Percentiles rank a stretch among this genome's conserved stretches.
phyloP scores from a whole-genome alignment of 1,140 invertebrate genomes.

The Araneus ventricosus region DNA sequence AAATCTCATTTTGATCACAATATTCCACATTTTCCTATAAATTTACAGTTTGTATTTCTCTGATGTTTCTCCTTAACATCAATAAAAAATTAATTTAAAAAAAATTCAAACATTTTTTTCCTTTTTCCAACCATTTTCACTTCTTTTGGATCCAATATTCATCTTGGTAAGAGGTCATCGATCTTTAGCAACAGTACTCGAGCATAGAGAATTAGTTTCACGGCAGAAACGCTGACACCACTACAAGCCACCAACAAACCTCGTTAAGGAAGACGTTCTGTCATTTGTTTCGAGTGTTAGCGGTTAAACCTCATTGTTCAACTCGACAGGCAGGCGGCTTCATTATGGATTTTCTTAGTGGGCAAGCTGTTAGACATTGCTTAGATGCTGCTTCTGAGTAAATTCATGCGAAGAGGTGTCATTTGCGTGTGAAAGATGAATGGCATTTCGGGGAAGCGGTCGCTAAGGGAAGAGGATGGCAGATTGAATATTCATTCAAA shows the following conservation, averaged over 20 bases:
- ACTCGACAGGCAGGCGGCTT: background rate
- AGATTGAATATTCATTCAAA: background rate
- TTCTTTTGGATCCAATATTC: too few species aligned
- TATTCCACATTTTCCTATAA: too few species aligned
- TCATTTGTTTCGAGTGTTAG: conserved; percentile 1
- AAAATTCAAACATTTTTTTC: too few species aligned
- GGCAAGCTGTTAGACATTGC: background rate
- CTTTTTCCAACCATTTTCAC: too few species aligned
- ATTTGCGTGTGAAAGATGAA: background rate
- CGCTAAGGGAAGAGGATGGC: background rate
- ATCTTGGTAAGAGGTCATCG: background rate
- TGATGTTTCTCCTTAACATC: too few species aligned
- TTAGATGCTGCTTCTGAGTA: background rate
- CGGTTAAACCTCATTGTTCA: background rate
- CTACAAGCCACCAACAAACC: background rate
- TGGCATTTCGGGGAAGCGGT: background rate
- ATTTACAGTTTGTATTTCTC: too few species aligned
- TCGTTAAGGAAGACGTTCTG: background rate
- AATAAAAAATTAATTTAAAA: too few species aligned
- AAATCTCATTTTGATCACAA: too few species aligned
- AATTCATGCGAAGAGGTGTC: background rate
- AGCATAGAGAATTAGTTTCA: background rate
- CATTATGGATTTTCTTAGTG: background rate
- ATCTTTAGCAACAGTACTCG: background rate
- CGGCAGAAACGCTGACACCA: background rate